Conservation (phyloP, 1,140 invertebrate genomes). For the Acromyrmex heyeri region DNA sequence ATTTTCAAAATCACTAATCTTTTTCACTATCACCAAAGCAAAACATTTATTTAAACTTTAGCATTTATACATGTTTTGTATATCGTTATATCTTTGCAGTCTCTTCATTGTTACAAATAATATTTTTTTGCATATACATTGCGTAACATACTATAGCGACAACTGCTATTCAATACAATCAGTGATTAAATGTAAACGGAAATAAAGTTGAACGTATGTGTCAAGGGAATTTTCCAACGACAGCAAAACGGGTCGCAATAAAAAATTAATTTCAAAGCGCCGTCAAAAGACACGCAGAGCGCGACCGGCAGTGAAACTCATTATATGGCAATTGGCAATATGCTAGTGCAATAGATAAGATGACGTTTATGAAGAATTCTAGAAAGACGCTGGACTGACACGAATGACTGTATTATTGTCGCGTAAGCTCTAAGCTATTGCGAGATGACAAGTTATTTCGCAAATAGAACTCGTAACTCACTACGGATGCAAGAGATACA, state of each 20-base stretch:
- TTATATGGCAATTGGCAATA: neutral
- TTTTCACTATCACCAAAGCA: neutral
- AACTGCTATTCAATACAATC: neutral
- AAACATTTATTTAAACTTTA: conserved; percentile 3
- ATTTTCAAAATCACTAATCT: conserved; percentile 8
- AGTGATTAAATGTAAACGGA: conserved; percentile 16
- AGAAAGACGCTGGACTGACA: conserved; percentile 2
- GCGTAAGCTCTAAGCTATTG: conserved; percentile 1
- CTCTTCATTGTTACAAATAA: neutral
- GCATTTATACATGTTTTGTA: conserved; percentile 23
- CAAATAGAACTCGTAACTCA: conserved; percentile 20
- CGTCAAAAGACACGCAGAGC: neutral
- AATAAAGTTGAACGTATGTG: conserved; percentile 7
- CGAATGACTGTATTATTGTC: neutral
- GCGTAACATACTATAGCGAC: neutral
- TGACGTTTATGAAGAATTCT: conserved; percentile 27
- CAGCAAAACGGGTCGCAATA: neutral
- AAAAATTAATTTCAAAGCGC: conserved; percentile 13
- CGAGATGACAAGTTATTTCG: neutral
- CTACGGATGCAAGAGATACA: neutral
- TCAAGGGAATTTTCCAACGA: conserved; percentile 5
- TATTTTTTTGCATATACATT: neutral
- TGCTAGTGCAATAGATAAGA: neutral
- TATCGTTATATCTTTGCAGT: neutral
- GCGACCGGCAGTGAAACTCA: neutral